A percentile compares a stretch with the other conserved stretches of the same genome.
Evolutionary conservation across 1,140 invertebrate species (phyloP).

Genomic region (Latrodectus geometricus): DNA sequence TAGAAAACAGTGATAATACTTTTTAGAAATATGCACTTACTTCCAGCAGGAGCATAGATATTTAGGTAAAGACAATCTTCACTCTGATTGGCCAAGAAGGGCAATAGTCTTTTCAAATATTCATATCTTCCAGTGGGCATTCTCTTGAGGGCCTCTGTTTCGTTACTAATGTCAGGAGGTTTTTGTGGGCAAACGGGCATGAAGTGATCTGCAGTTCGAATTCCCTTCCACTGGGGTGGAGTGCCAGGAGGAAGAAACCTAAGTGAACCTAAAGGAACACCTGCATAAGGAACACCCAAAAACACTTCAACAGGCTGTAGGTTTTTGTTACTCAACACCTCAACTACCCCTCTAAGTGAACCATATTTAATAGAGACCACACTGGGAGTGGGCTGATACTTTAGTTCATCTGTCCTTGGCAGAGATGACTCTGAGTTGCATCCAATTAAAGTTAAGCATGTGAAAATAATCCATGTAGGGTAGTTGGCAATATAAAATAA

Average conservation of each 20-base stretch:
- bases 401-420: background rate
- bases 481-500: background rate
- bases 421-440: background rate
- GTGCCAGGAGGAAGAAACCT: conserved; percentile 79
- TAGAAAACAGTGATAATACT: no score
- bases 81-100: conserved; percentile 88
- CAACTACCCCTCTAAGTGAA: conserved; percentile 69
- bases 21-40: conserved; percentile 74
- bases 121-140: conserved; percentile 89
- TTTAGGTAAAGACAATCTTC: conserved; percentile 98
- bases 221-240: conserved; percentile 78
- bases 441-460: background rate
- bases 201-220: conserved; percentile 79
- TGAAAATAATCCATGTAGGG: background rate
- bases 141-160: conserved; percentile 76
- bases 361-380: conserved; percentile 76
- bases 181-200: conserved; percentile 84
- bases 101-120: conserved; percentile 85
- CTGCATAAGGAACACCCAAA: conserved; percentile 82
- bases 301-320: conserved; percentile 70
- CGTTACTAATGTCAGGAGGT: conserved; percentile 81
- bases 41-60: conserved; percentile 93
- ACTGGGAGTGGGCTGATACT: conserved; percentile 63
- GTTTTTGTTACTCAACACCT: conserved; percentile 54
- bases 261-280: conserved; percentile 77